phyloP scores from a whole-genome alignment of 2,797 vertebrate genomes.

The Leptoclinus maculatus region DNA sequence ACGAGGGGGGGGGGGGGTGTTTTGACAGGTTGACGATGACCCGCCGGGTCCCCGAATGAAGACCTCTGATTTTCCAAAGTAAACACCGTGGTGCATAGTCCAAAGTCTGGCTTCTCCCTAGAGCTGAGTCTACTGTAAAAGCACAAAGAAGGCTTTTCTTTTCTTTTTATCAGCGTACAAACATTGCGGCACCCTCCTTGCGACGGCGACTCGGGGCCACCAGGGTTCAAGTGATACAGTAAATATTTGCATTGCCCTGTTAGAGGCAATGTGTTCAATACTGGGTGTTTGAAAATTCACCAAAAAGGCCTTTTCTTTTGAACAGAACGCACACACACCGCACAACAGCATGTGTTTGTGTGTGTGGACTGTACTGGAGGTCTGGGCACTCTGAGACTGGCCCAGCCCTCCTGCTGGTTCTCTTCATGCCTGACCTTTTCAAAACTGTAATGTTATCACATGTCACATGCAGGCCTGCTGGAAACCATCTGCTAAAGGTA shows the following conservation, averaged over 20 bases:
- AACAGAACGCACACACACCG: not conserved
- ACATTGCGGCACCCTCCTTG: constrained; percentile 60
- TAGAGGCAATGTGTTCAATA: constrained; percentile 53
- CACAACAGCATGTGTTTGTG: not conserved
- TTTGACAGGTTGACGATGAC: constrained; percentile 73
- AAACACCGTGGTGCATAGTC: constrained; percentile 65
- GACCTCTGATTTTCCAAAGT: constrained; percentile 66
- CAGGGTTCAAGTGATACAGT: constrained; percentile 74
- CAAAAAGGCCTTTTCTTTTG: constrained; percentile 41
- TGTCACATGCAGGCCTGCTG: constrained; percentile 81
- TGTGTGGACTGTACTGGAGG: constrained; percentile 14
- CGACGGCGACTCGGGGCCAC: constrained; percentile 38
- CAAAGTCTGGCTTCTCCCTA: constrained; percentile 60
- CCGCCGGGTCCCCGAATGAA: constrained; percentile 48
- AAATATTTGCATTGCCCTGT: constrained; percentile 77
- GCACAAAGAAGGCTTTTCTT: constrained; percentile 55
- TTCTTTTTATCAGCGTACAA: constrained; percentile 77
- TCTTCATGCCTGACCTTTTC: constrained; percentile 82
- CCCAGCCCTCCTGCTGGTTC: constrained; percentile 50
- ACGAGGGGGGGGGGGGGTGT: constrained; percentile 51
- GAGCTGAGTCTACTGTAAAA: constrained; percentile 51
- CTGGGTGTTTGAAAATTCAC: constrained; percentile 32
- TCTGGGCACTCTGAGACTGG: constrained; percentile 34
- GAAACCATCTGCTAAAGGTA: constrained; percentile 83
- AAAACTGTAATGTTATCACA: constrained; percentile 82